Percentiles rank a stretch among this genome's conserved stretches.
Evolutionary conservation across 2,888 invertebrate genomes (phyloP).

Genomic region (Nomada goodeniana): DNA sequence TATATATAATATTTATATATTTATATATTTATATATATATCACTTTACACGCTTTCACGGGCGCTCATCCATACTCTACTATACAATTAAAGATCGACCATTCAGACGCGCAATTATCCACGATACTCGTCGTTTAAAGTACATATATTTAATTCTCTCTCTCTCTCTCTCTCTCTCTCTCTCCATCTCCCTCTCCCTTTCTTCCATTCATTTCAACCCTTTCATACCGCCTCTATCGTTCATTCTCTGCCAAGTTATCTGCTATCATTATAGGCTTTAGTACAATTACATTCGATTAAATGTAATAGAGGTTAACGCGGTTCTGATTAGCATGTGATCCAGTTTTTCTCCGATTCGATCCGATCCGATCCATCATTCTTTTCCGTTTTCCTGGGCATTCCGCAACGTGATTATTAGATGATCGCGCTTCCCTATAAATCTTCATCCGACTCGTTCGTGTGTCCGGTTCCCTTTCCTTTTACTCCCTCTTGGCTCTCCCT

Average conservation of each 20-base stretch:
- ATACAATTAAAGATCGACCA: constrained; percentile 48
- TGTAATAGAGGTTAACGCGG: constrained; percentile 84
- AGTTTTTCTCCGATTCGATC: constrained; percentile 68
- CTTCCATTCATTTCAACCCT: not conserved
- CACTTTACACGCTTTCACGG: constrained; percentile 70
- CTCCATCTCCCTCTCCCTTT: constrained; percentile 42
- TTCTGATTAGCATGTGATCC: constrained; percentile 84
- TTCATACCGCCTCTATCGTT: not conserved
- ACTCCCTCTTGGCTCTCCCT: constrained; percentile 4
- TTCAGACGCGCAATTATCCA: constrained; percentile 39
- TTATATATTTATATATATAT: constrained; percentile 51
- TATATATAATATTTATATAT: constrained; percentile 44
- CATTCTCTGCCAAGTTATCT: constrained; percentile 36
- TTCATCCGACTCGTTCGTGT: constrained; percentile 49
- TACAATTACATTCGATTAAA: constrained; percentile 83
- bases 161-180: constrained; percentile 17
- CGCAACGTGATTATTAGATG: constrained; percentile 46
- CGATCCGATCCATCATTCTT: constrained; percentile 34
- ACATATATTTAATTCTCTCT: constrained; percentile 53
- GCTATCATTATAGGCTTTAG: constrained; percentile 76
- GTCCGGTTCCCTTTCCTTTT: constrained; percentile 42
- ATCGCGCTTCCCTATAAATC: constrained; percentile 57
- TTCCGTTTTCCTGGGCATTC: constrained; percentile 32
- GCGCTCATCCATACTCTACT: constrained; percentile 64
- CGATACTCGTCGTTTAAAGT: constrained; percentile 61